Percentiles rank a stretch among this genome's conserved stretches.
phyloP scores from a whole-genome alignment of 1,140 invertebrate genomes.

The Drosophila micromelanica region DNA sequence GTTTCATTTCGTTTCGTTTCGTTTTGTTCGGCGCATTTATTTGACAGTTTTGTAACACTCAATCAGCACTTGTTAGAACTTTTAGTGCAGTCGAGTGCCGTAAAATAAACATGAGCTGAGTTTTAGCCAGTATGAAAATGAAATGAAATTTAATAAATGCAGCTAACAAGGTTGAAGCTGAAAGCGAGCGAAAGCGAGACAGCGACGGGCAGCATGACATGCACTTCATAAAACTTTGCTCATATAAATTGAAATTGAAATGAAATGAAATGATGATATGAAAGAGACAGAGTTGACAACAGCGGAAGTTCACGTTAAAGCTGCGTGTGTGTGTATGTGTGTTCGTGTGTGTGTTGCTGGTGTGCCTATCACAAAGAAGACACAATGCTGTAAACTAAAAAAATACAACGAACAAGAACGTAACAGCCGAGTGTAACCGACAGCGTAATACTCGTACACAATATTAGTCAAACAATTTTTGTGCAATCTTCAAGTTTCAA shows the following conservation, averaged over 20 bases:
- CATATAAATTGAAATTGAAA: constrained; percentile 82
- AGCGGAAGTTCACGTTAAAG: constrained; percentile 32
- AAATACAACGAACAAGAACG: too few relatives aligned
- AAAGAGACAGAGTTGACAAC: constrained; percentile 42
- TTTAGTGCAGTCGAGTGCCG: constrained; percentile 63
- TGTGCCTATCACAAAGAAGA: constrained; percentile 54
- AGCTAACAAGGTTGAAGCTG: constrained; percentile 5
- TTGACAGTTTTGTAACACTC: constrained; percentile 76
- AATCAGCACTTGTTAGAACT: constrained; percentile 79
- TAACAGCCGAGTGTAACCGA: too few relatives aligned
- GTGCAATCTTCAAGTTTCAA: too few relatives aligned
- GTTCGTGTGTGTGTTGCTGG: constrained; percentile 19
- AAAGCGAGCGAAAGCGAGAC: constrained; percentile 21
- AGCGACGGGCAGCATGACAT: constrained; percentile 67
- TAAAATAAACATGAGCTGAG: constrained; percentile 77
- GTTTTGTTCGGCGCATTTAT: constrained; percentile 47
- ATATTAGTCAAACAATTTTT: too few relatives aligned
- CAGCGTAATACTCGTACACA: too few relatives aligned
- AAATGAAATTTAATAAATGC: constrained; percentile 81
- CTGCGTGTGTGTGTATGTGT: constrained; percentile 5
- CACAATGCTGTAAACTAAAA: constrained; percentile 54
- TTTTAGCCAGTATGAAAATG: constrained; percentile 54
- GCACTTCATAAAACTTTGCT: constrained; percentile 80
- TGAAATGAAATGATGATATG: constrained; percentile 73
- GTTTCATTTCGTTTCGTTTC: constrained; percentile 3